Evolutionary conservation across 2,888 invertebrate species (phyloP).

Genomic region (Heteromyza rotundicornis): DNA sequence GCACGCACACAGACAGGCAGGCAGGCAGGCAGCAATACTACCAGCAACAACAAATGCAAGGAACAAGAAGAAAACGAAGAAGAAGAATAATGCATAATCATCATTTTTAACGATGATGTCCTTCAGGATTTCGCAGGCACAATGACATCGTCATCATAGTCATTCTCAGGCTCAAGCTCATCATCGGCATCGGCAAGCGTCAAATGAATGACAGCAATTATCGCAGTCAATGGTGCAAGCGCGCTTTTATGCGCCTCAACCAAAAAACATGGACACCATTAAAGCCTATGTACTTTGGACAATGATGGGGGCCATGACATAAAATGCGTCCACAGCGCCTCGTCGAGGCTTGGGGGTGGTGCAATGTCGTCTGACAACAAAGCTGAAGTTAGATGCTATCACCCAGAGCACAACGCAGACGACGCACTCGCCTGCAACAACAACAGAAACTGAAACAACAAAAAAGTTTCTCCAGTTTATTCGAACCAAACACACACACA

Average conservation of each 20-base stretch:
- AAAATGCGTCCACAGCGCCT: not conserved
- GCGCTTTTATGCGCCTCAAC: not conserved
- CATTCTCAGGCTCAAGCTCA: not conserved
- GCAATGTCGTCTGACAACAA: not conserved
- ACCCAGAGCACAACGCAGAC: not conserved
- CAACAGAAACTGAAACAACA: no score
- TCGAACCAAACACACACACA: no score
- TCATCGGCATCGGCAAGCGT: conserved; percentile 18
- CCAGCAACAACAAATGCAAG: no score
- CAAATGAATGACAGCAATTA: conserved; percentile 53
- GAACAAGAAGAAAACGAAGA: not conserved
- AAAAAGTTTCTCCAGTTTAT: no score
- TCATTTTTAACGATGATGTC: conserved; percentile 42
- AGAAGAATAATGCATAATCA: conserved; percentile 43
- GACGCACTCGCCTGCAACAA: not conserved
- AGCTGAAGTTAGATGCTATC: not conserved
- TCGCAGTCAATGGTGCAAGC: conserved; percentile 46
- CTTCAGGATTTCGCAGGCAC: not conserved
- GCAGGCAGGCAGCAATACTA: no score
- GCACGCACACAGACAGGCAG: not conserved
- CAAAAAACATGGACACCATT: conserved; percentile 22
- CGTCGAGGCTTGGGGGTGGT: no score
- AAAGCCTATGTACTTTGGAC: not conserved
- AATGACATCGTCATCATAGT: not conserved
- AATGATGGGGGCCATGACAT: not conserved